Conservation (phyloP, 1,140 invertebrate species). For the Agrilus planipennis region DNA sequence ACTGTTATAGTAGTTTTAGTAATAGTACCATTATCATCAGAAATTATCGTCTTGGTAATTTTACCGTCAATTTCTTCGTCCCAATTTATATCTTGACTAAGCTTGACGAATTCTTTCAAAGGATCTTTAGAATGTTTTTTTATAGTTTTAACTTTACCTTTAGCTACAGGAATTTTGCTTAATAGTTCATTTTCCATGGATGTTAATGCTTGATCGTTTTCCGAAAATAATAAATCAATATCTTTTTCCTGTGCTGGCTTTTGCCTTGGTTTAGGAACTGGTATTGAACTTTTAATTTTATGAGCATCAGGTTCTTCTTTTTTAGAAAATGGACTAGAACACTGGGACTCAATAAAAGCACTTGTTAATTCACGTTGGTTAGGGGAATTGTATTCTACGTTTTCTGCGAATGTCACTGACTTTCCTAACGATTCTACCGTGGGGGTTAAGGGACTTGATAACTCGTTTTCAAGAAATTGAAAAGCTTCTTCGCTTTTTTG, state of each 20-base stretch:
- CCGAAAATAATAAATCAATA: conserved; percentile 8
- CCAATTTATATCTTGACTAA: conserved; percentile 34
- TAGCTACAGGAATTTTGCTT: conserved; percentile 28
- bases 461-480: conserved; percentile 30
- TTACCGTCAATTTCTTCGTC: conserved; percentile 33
- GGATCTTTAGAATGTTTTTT: conserved; percentile 36
- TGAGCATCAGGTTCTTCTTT: not conserved
- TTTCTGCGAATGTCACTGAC: conserved; percentile 4
- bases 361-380: not conserved
- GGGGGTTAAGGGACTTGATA: conserved; percentile 19
- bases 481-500: conserved; percentile 32
- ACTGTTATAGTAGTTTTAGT: conserved; percentile 24
- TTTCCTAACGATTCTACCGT: conserved; percentile 6
- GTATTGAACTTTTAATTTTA: conserved; percentile 17
- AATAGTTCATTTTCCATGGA: conserved; percentile 24
- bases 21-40: conserved; percentile 34
- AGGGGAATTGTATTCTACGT: not conserved
- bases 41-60: conserved; percentile 30
- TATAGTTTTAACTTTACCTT: conserved; percentile 33
- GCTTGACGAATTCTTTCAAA: conserved; percentile 31
- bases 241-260: conserved; percentile 17
- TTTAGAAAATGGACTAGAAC: not conserved
- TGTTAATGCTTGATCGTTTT: conserved; percentile 5
- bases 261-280: conserved; percentile 19
- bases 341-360: too few relatives aligned